Evolutionary conservation across 2,113 vertebrate genomes (phyloP).

Genomic region (Pao palembangensis): DNA sequence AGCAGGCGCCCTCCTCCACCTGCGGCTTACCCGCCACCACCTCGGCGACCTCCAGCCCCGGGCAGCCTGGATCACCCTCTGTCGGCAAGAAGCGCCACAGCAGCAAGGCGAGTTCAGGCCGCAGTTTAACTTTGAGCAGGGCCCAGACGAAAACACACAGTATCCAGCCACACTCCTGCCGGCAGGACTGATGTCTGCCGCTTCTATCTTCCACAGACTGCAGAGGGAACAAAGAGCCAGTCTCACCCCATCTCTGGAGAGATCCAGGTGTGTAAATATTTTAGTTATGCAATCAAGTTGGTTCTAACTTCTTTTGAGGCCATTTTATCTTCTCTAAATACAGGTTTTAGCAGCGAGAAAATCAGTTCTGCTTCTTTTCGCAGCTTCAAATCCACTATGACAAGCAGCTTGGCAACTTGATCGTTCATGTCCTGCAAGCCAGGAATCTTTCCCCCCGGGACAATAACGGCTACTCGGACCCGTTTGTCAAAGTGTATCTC

Average conservation of each 20-base stretch:
- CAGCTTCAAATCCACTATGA: slow-evolving; percentile 99
- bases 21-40: slow-evolving; percentile 78
- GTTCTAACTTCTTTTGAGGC: not conserved
- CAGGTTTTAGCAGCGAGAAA: not conserved
- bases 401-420: slow-evolving; percentile 93
- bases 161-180: slow-evolving; percentile 11
- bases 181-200: slow-evolving; percentile 14
- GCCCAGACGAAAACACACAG: slow-evolving; percentile 11
- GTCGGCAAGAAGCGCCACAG: slow-evolving; percentile 93
- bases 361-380: slow-evolving; percentile 2
- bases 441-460: slow-evolving; percentile 90
- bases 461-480: slow-evolving; percentile 96
- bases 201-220: slow-evolving; percentile 71
- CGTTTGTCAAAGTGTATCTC: slow-evolving; percentile 98
- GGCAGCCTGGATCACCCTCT: slow-evolving; percentile 91
- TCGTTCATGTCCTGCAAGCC: slow-evolving; percentile 97
- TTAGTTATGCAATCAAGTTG: not conserved
- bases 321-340: too few relatives aligned
- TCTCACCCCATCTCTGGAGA: slow-evolving; percentile 90
- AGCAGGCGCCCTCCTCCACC: slow-evolving; percentile 79
- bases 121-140: slow-evolving; percentile 1
- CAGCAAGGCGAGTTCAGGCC: slow-evolving; percentile 81
- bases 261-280: slow-evolving; percentile 84
- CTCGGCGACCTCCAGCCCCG: slow-evolving; percentile 88
- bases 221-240: slow-evolving; percentile 80